Base-by-base conservation (phyloP, 2,888 invertebrate genomes). In the Spisula subtruncata region DNA sequence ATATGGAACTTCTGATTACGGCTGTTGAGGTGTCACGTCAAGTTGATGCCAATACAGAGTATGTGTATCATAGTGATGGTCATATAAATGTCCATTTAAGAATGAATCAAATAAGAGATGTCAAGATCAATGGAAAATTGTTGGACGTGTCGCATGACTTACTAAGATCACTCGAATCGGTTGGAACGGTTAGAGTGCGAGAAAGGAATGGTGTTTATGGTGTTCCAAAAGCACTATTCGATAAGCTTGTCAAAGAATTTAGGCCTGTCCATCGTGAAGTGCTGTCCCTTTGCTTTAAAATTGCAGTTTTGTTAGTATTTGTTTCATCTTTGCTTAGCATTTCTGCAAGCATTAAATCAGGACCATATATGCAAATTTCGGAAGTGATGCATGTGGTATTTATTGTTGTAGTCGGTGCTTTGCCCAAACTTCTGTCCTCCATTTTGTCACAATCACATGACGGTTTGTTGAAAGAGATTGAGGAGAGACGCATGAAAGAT, bases 351-450 rank as follows among this genome's bases (percentile, higher is more conserved):
- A 86, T 81, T 81, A 81, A 75, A 5, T 54, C 82, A 2, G 88
- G 88, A 0, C 86, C 91, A 4, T 66, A 86, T 18, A 83, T 82
- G 18, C 90, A 90, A 54, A 89, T 89, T 10, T 90, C 91, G 0
- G 91, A 92, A n/a, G 90, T 92, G 14, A 92, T 92, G 91, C 91
- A 92, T 60, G 90, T 92, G 66, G 35, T 92, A 32, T 92, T 92
- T 51, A 89, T 92, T 12, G 90, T 90, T n/a, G 66, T 71, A n/a
- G 75, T 92, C n/a, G 91, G 91, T n/a, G 90, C 90, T 46, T 51
- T 92, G 35, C 90, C 91, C 10, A 48, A 88, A 29, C 75, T 92
- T n/a, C 66, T 90, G 6, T 88, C 90, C 35, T 66, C 88, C 56
- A 79, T 84, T 0, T 16, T 92, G 56, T 54, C 71, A 1, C 79